phyloP scores from a whole-genome alignment of 2,797 vertebrate genomes.

The Euthynnus affinis region DNA sequence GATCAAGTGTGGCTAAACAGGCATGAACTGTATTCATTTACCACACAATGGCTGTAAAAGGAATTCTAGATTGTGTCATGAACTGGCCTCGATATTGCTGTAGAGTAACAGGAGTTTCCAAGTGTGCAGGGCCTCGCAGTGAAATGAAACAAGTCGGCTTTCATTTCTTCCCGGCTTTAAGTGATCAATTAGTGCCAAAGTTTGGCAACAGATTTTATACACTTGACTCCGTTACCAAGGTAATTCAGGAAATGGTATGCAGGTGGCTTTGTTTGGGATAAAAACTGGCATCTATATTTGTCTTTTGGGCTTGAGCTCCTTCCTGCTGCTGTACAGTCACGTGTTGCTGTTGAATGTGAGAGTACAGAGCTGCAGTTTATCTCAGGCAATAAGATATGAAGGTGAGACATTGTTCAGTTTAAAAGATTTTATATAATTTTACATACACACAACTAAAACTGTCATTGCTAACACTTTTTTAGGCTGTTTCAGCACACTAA shows the following conservation, averaged over 20 bases:
- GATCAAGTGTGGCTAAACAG: constrained; percentile 60
- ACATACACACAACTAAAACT: constrained; percentile 1
- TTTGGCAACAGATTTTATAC: constrained; percentile 57
- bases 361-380: neutral
- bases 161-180: constrained; percentile 46
- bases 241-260: constrained; percentile 51
- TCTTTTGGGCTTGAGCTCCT: constrained; percentile 23
- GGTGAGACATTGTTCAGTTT: neutral
- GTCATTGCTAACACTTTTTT: neutral
- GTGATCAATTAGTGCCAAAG: constrained; percentile 49
- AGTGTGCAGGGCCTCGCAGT: constrained; percentile 30
- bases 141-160: too few species aligned
- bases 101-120: constrained; percentile 33
- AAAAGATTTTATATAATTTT: neutral
- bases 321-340: constrained; percentile 26
- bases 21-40: constrained; percentile 44
- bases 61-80: constrained; percentile 56
- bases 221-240: constrained; percentile 52
- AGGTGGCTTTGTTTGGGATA: constrained; percentile 52
- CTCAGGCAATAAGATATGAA: constrained; percentile 2
- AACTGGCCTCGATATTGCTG: constrained; percentile 47
- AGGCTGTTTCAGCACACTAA: neutral
- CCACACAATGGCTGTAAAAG: constrained; percentile 41
- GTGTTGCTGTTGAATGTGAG: constrained; percentile 14
- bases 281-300: constrained; percentile 33